Percentiles rank a stretch among this genome's conserved stretches.
Evolutionary conservation across 2,113 vertebrate species (phyloP).

Genomic region (crab-eating macaque (Macaca fascicularis)): T2T-MFA8v1.1 NC_088379.1:182108001-182108500

Average conservation of each 20-base stretch:
- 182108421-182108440: slow-evolving; percentile 55
- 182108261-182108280: not conserved
- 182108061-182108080: slow-evolving; percentile 32
- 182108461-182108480: slow-evolving; percentile 36
- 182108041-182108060: slow-evolving; percentile 50
- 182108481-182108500: slow-evolving; percentile 16
- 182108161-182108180: not conserved
- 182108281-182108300: not conserved
- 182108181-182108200: slow-evolving; percentile 20
- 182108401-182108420: slow-evolving; percentile 44
- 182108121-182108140: not conserved
- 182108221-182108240: not conserved
- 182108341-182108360: not conserved
- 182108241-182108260: not conserved
- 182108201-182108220: not conserved
- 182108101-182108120: not conserved
- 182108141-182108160: not conserved
- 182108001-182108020: slow-evolving; percentile 21
- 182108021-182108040: slow-evolving; percentile 43
- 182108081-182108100: not conserved
- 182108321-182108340: not conserved
- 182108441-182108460: slow-evolving; percentile 50
- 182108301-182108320: not conserved
- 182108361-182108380: not conserved
- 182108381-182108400: not conserved